Evolutionary conservation across 2,888 invertebrate genomes (phyloP).

Genomic region (Latheticus oryzae): DNA sequence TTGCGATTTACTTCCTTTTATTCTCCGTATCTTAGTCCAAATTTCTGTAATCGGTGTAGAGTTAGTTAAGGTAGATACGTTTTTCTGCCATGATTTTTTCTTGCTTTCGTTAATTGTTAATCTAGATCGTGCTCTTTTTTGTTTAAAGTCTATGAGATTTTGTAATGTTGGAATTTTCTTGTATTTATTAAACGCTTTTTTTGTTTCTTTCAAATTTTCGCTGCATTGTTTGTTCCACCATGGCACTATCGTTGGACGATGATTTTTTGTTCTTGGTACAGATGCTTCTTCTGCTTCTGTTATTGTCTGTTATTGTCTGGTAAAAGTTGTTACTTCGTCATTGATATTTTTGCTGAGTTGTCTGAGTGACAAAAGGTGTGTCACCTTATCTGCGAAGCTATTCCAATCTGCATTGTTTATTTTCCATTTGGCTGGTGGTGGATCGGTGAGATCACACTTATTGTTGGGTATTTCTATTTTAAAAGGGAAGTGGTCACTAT

Average conservation of each 20-base stretch:
- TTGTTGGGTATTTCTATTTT: too few species aligned
- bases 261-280: constrained; percentile 3
- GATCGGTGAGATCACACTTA: too few species aligned
- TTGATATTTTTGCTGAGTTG: too few species aligned
- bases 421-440: constrained; percentile 31
- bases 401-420: constrained; percentile 30
- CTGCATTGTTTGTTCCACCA: constrained; percentile 42
- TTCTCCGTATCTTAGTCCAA: constrained; percentile 41
- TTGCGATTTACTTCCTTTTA: too few species aligned
- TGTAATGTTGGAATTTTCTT: constrained; percentile 9
- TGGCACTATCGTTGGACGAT: constrained; percentile 27
- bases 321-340: too few species aligned
- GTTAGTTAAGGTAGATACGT: constrained; percentile 20
- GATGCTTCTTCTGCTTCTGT: constrained; percentile 4
- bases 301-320: too few species aligned
- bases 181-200: constrained; percentile 38
- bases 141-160: constrained; percentile 40
- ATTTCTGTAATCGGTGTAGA: constrained; percentile 16
- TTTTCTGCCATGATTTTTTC: constrained; percentile 35
- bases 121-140: constrained; percentile 31
- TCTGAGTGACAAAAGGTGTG: too few species aligned
- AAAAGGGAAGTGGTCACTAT: constrained; percentile 7
- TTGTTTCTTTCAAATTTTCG: constrained; percentile 23
- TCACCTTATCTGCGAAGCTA: too few species aligned
- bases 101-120: constrained; percentile 32